Evolutionary conservation across 2,888 invertebrate genomes (phyloP).

Genomic region (Stenoptilia bipunctidactyla): DNA sequence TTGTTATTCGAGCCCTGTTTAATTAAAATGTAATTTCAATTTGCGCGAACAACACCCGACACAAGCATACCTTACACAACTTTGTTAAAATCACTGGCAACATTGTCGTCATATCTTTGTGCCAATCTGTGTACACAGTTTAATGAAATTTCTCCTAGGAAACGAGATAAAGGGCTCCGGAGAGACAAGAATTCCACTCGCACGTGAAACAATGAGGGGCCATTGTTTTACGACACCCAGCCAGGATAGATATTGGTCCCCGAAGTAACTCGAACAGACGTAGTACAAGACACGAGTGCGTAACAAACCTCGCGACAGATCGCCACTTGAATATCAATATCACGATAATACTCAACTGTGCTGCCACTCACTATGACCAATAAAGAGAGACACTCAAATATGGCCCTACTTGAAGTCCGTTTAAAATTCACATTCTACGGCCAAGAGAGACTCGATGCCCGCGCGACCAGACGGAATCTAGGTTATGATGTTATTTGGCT

Average conservation of each 20-base stretch:
- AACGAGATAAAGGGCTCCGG: constrained; percentile 4
- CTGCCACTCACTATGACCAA: constrained; percentile 58
- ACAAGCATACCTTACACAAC: too few species aligned
- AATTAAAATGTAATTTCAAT: too few species aligned
- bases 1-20: too few species aligned
- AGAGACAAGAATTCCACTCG: constrained; percentile 13
- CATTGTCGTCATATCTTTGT: too few species aligned
- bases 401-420: constrained; percentile 49
- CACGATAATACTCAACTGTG: constrained; percentile 41
- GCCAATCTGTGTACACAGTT: neutral
- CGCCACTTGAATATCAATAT: constrained; percentile 65
- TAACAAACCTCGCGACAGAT: constrained; percentile 45
- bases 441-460: constrained; percentile 34
- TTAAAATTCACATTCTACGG: constrained; percentile 62
- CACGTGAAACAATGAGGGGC: constrained; percentile 22
- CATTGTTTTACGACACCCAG: constrained; percentile 20
- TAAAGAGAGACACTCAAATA: constrained; percentile 61
- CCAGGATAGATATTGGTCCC: constrained; percentile 35
- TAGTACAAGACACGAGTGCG: constrained; percentile 29
- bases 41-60: too few species aligned
- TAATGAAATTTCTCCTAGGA: constrained; percentile 1
- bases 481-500: constrained; percentile 67
- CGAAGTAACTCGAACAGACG: constrained; percentile 22
- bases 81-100: too few species aligned
- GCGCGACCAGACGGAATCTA: constrained; percentile 57